These are phyloP conservation scores for Callitettix versicolor DNA, from an alignment of 1,140 invertebrate species.

Conservation along the genomic window DNA sequence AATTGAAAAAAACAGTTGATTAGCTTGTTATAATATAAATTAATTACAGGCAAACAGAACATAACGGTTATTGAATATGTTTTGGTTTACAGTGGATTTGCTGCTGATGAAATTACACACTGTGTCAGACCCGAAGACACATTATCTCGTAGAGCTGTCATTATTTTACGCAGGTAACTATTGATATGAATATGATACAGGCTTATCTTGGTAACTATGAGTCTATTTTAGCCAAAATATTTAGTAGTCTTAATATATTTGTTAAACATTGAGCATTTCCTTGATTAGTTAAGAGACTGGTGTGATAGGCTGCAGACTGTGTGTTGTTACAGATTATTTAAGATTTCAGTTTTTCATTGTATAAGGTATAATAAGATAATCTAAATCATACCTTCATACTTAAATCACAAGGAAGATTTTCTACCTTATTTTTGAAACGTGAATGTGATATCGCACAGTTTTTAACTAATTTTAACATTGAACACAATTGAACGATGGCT, in stretches of 20 bases:
- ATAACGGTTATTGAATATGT: too few species aligned
- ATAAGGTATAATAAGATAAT: neutral
- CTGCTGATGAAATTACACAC: slow-evolving; percentile 45
- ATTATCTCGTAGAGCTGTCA: slow-evolving; percentile 38
- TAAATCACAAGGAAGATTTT: too few species aligned
- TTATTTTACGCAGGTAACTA: slow-evolving; percentile 37
- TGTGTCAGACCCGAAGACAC: slow-evolving; percentile 45
- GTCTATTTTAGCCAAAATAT: too few species aligned
- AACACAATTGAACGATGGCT: too few species aligned
- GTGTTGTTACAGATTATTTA: neutral
- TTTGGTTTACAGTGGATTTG: slow-evolving; percentile 40
- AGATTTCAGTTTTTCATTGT: neutral
- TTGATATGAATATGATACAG: neutral
- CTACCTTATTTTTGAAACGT: too few species aligned
- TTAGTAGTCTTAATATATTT: neutral
- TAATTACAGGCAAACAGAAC: too few species aligned
- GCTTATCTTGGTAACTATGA: too few species aligned
- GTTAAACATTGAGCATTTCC: neutral
- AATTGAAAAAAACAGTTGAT: too few species aligned
- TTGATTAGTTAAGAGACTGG: neutral
- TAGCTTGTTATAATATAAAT: too few species aligned
- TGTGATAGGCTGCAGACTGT: neutral
- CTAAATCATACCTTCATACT: too few species aligned
- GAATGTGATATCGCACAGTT: too few species aligned
- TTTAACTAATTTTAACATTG: too few species aligned